A percentile compares a stretch with the other conserved stretches of the same genome.
Conservation (phyloP, 2,888 invertebrate genomes). For the Limnephilus lunatus region DNA sequence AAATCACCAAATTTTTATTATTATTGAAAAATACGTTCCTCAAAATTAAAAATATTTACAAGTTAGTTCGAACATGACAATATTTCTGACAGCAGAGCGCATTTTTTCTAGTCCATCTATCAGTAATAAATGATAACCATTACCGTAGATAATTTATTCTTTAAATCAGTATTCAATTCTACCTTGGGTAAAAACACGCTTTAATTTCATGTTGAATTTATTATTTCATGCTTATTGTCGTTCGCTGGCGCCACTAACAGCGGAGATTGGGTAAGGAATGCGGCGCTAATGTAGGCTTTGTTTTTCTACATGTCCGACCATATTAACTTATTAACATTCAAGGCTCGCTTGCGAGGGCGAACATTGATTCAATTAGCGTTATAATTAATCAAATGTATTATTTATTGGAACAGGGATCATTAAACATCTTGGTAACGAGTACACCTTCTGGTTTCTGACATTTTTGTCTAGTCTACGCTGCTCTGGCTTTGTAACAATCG, state of each 20-base stretch:
- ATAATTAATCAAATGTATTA: constrained; percentile 30
- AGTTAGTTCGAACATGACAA: background rate
- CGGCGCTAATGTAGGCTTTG: constrained; percentile 39
- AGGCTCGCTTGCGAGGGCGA: constrained; percentile 39
- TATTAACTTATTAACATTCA: constrained; percentile 20
- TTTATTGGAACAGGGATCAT: background rate
- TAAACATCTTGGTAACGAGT: background rate
- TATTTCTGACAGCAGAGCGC: background rate
- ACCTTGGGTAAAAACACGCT: constrained; percentile 14
- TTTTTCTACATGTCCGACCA: background rate
- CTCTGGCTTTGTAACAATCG: background rate
- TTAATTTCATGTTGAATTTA: constrained; percentile 22
- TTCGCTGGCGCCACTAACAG: constrained; percentile 52
- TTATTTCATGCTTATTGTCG: background rate
- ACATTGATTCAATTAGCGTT: constrained; percentile 44
- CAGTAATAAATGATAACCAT: background rate
- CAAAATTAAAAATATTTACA: too few relatives aligned
- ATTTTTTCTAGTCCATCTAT: background rate
- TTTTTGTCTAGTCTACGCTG: background rate
- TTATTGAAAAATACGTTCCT: too few relatives aligned
- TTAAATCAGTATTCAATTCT: constrained; percentile 25
- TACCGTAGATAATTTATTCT: background rate
- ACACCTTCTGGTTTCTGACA: background rate
- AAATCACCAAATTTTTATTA: too few relatives aligned
- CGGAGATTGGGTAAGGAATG: constrained; percentile 56